Evolutionary conservation across 1,140 invertebrate genomes (phyloP).

Genomic region (Drosophila orena): DNA sequence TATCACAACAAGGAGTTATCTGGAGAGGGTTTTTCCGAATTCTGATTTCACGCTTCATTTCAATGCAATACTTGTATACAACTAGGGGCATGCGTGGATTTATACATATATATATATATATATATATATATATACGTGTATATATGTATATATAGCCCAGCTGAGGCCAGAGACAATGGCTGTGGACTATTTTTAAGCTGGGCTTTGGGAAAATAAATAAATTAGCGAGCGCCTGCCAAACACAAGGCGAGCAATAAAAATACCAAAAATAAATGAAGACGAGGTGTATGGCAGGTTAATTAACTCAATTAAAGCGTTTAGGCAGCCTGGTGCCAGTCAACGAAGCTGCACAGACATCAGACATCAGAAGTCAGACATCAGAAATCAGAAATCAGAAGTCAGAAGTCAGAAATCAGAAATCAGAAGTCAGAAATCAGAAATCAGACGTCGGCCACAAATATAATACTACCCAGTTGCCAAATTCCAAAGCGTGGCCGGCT

Average conservation of each 20-base stretch:
- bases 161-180: background rate
- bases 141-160: background rate
- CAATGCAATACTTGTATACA: no score
- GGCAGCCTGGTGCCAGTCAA: constrained; percentile 64
- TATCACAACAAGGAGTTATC: background rate
- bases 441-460: no score
- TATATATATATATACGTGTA: background rate
- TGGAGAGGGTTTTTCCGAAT: background rate
- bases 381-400: no score
- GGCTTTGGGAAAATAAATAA: constrained; percentile 63
- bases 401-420: no score
- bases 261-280: constrained; percentile 64
- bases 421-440: no score
- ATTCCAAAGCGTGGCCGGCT: no score
- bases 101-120: background rate
- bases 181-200: constrained; percentile 69
- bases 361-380: no score
- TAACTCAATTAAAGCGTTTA: constrained; percentile 78
- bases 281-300: constrained; percentile 50
- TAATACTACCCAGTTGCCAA: no score
- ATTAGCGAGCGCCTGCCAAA: constrained; percentile 64
- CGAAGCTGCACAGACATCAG: constrained; percentile 23
- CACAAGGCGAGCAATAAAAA: constrained; percentile 45
- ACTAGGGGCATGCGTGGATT: background rate
- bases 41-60: constrained; percentile 2